Base-by-base conservation (phyloP, 2,888 invertebrate genomes). In the Seira ritae region DNA sequence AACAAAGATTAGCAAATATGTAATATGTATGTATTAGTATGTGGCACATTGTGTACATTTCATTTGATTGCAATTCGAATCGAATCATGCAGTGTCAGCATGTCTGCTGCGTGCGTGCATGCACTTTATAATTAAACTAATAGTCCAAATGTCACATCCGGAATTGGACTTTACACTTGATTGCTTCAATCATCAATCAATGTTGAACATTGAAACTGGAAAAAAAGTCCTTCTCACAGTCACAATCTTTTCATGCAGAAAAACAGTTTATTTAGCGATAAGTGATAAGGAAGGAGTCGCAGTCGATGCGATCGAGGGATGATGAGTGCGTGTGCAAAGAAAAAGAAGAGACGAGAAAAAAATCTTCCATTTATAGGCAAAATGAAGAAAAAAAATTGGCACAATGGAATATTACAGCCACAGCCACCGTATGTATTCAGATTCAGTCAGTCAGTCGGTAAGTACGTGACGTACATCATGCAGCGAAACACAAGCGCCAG, bases 11-110 rank as follows among this genome's bases (percentile, higher is more conserved):
- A 4, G 4, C 42, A 42, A 42, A n/a, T n/a, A 42, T 4, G 42
- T 42, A 42, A 42, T 42, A 42, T 4, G 42, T 42, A 42, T 42
- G 12, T 42, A 42, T n/a, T n/a, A n/a, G n/a, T n/a, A n/a, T n/a
- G n/a, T n/a, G n/a, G n/a, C n/a, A n/a, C n/a, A n/a, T n/a, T n/a
- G n/a, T n/a, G n/a, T n/a, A n/a, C n/a, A n/a, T n/a, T n/a, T n/a
- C n/a, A n/a, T n/a, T n/a, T n/a, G n/a, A n/a, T n/a, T 50, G 50
- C 50, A 50, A 50, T 50, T n/a, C 50, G 12, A 31, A 20, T 55
- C 69, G 20, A 79, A 80, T 68, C 80, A 80, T 80, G 80, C 80
- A 37, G 60, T 73, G 80, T 80, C 73, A 80, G 73, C 80, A 80
- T 80, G 80, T 73, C 3, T 19, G 22, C 50, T 15, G 15, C 24